phyloP scores from a whole-genome alignment of 2,113 vertebrate species.

The Pipa parva region DNA sequence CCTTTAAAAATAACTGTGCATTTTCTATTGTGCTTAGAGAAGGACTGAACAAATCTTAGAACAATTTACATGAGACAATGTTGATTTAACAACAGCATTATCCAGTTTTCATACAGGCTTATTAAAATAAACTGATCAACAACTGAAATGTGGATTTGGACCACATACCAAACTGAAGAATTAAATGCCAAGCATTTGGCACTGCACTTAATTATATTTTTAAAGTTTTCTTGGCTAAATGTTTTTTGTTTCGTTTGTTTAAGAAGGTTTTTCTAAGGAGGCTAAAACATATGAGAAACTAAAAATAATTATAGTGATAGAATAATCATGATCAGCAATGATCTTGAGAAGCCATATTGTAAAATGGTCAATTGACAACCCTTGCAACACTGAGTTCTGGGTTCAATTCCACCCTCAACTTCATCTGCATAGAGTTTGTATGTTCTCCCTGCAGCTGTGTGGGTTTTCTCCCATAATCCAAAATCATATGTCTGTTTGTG shows the following conservation, averaged over 20 bases:
- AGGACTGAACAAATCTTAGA: constrained; percentile 1
- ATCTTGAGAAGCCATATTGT: too few relatives aligned
- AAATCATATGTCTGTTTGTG: too few relatives aligned
- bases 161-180: constrained; percentile 9
- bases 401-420: too few relatives aligned
- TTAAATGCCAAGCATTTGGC: constrained; percentile 21
- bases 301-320: too few relatives aligned
- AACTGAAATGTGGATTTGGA: constrained; percentile 36
- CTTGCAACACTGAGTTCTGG: too few relatives aligned
- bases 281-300: too few relatives aligned
- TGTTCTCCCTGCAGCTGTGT: too few relatives aligned
- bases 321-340: too few relatives aligned
- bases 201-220: constrained; percentile 11
- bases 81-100: constrained; percentile 35
- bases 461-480: too few relatives aligned
- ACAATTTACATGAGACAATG: constrained; percentile 13
- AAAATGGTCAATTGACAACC: too few relatives aligned
- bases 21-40: constrained; percentile 19
- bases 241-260: neutral
- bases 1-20: constrained; percentile 17
- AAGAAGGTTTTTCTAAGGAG: too few relatives aligned
- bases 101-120: constrained; percentile 22
- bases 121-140: constrained; percentile 29
- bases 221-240: constrained; percentile 3
- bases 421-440: too few relatives aligned